Conservation (phyloP, 2,888 invertebrate species). For the Octonoba sinensis region DNA sequence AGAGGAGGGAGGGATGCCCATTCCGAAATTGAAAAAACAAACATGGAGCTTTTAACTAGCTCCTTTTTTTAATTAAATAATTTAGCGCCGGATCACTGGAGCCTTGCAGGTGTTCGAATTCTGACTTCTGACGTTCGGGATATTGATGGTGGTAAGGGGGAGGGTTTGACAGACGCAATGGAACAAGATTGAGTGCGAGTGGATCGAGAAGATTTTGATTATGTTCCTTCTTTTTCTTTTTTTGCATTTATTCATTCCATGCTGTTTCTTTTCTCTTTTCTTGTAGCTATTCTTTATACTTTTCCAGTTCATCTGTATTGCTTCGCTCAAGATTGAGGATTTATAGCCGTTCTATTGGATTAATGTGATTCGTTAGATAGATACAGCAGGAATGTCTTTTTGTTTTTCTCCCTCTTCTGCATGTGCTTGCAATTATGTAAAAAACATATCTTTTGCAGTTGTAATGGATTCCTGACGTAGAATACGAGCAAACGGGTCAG, state of each 20-base stretch:
- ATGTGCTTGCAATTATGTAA: conserved; percentile 54
- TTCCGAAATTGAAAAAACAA: conserved; percentile 61
- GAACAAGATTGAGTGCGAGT: conserved; percentile 58
- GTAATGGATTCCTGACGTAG: no score
- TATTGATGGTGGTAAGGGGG: conserved; percentile 60
- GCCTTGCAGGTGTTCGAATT: conserved; percentile 48
- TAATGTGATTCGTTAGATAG: conserved; percentile 53
- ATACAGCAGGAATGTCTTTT: conserved; percentile 48
- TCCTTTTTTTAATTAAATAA: conserved; percentile 57
- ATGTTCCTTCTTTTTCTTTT: conserved; percentile 19
- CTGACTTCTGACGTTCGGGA: conserved; percentile 52
- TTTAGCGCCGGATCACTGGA: conserved; percentile 43
- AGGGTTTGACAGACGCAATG: conserved; percentile 61
- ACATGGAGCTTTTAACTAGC: conserved; percentile 51
- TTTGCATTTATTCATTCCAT: conserved; percentile 29
- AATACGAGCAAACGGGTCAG: no score
- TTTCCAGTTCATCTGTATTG: conserved; percentile 23
- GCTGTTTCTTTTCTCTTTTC: conserved; percentile 27
- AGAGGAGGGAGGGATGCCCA: conserved; percentile 27
- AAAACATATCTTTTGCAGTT: no score
- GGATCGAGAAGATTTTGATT: conserved; percentile 41
- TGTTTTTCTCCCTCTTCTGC: background rate
- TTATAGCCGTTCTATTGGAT: conserved; percentile 61
- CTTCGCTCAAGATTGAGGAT: conserved; percentile 37
- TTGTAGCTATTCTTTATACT: conserved; percentile 53